Conservation (phyloP, 2,113 vertebrate genomes). For the Sinocyclocheilus rhinocerous region DNA sequence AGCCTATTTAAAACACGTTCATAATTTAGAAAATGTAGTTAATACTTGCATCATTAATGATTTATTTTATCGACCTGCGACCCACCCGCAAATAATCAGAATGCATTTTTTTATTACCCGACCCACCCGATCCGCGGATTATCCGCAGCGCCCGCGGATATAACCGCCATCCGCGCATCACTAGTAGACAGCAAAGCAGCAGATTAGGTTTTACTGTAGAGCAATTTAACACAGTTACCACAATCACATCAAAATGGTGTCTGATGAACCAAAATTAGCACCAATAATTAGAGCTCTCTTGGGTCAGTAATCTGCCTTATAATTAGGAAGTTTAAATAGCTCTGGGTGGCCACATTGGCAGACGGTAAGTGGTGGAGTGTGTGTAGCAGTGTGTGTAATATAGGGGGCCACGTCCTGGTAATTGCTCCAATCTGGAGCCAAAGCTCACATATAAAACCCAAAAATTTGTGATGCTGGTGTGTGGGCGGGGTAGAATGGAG, state of each 20-base stretch:
- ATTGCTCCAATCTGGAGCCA: slow-evolving; percentile 63
- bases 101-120: no score
- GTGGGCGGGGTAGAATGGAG: slow-evolving; percentile 13
- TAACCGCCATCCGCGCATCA: no score
- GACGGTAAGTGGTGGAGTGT: slow-evolving; percentile 43
- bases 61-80: no score
- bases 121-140: no score
- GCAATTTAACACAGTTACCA: slow-evolving; percentile 31
- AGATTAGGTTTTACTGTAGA: not conserved
- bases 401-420: slow-evolving; percentile 53
- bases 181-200: not conserved
- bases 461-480: slow-evolving; percentile 35
- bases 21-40: no score
- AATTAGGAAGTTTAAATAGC: slow-evolving; percentile 66
- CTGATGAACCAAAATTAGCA: slow-evolving; percentile 62
- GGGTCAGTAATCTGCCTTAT: slow-evolving; percentile 60
- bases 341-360: slow-evolving; percentile 60
- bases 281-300: slow-evolving; percentile 56
- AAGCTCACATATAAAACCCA: slow-evolving; percentile 55
- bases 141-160: no score
- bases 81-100: no score
- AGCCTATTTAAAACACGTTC: no score
- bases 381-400: slow-evolving; percentile 13
- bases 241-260: slow-evolving; percentile 54
- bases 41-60: no score